Evolutionary conservation across 2,888 invertebrate genomes (phyloP), one percentile per base, ranked within the genome.

Genomic region (Phasia obesa): DNA sequence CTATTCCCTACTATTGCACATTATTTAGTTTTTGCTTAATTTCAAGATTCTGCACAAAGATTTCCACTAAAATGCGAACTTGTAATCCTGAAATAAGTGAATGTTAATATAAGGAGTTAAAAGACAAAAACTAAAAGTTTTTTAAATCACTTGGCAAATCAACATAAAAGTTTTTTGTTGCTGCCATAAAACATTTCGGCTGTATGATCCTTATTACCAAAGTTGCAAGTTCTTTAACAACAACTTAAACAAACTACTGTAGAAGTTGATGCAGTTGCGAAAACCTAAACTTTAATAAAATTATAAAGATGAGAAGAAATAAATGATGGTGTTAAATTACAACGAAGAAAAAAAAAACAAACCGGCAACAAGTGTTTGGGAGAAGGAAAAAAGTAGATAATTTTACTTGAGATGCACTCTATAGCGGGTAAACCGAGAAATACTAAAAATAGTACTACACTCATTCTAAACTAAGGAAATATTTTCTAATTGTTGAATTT

Each of bases 281-380:
- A 55, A 70, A 60, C 59, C 23, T 53, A 17, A 59, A 69, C 15
- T 53, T 7, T 60, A 77, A 55, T 47, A 55, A 55, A 62, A 70
- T 47, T 70, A 35, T 35, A 55, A 44, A 62, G 21, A 47, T 47
- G 53, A 55, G 19, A 38, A 21, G 69, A 82, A 82, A 82, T 74
- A 78, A 70, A 78, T 78, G 74, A 74, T 78, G 82, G 82, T 82
- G 78, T 82, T 75, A 78, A 77, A 82, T 82, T 82, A 80, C 79
- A 60, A 27, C n/a, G 25, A 53, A 60, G n/a, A n/a, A n/a, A n/a
- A n/a, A n/a, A n/a, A n/a, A n/a, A n/a, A n/a, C n/a, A 60, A 44
- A 80, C 42, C 55, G 78, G 82, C 78, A 78, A 82, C 82, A 78
- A 82, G 82, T 82, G 82, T 70, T 82, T 78, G 51, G 15, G 4